Base-by-base conservation (phyloP, 2,888 invertebrate species). In the Heliconius sara region DNA sequence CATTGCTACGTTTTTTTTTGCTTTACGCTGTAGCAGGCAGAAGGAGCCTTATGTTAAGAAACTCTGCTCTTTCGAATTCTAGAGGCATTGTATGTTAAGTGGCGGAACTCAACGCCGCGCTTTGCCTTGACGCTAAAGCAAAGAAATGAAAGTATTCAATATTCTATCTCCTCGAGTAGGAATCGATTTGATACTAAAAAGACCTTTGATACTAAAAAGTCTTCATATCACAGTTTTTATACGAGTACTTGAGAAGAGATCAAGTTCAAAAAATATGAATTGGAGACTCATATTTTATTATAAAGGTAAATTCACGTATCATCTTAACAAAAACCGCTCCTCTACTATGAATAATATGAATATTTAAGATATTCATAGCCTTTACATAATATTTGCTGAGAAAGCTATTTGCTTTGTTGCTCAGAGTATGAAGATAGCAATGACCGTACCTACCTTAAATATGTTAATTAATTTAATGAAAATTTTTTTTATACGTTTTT, bases 321-420 rank as follows among this genome's bases (percentile, higher is more conserved):
- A n/a, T 22, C 22, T 72, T 72, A 10, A 72, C n/a, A 72, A 30
- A 30, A 72, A 72, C 25, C 27, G 52, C 47, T 27, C 27, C 12
- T 30, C 22, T 30, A 57, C 19, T n/a, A 57, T 57, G 34, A 30
- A 72, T 30, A 72, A 52, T 47, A 39, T 39, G 39, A 39, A 52
- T 52, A 30, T 57, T 72, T 57, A 72, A 57, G 52, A 72, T 34
- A 72, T 72, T 57, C 72, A 22, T 57, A 57, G 34, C 57, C 57
- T 72, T 72, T 57, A 72, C 57, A 72, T 72, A 34, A 57, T 70
- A 70, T 72, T 72, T 72, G 34, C n/a, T 22, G 16, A 72, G 57
- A 72, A 57, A 72, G 30, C 22, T 57, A 72, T 30, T 30, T 72
- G 13, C 57, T 30, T 57, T 57, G 57, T 57, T 57, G 52, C 13